Evolutionary conservation across 2,797 vertebrate genomes (phyloP).

Genomic region (Melanotaenia pygmaea): DNA sequence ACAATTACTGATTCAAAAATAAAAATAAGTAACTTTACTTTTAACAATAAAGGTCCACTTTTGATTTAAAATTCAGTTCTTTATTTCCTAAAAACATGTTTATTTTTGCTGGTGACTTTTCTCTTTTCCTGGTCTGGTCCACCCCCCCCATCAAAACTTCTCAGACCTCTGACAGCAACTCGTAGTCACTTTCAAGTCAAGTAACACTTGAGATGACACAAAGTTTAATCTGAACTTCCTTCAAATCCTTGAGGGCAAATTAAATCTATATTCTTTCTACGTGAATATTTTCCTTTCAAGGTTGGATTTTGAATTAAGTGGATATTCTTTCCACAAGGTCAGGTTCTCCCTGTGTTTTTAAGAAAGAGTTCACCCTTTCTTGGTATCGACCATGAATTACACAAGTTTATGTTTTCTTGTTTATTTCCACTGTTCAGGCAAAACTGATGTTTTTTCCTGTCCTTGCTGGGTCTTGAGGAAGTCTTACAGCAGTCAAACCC

Average conservation of each 20-base stretch:
- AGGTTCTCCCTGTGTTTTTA: too few relatives aligned
- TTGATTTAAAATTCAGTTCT: too few relatives aligned
- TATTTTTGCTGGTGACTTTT: too few relatives aligned
- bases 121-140: too few relatives aligned
- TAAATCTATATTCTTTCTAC: neutral
- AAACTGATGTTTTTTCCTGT: neutral
- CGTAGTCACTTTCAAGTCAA: neutral
- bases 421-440: too few relatives aligned
- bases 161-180: neutral
- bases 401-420: too few relatives aligned
- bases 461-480: neutral
- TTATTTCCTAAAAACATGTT: too few relatives aligned
- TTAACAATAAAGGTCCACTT: too few relatives aligned
- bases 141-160: too few relatives aligned
- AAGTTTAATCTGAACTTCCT: neutral
- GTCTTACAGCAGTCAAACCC: neutral
- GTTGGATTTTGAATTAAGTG: neutral
- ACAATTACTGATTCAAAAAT: too few relatives aligned
- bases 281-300: neutral
- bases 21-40: too few relatives aligned
- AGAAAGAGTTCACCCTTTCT: neutral
- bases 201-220: neutral
- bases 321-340: neutral
- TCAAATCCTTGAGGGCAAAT: neutral
- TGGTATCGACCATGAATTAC: neutral